Base-by-base conservation (phyloP, 2,797 vertebrate species). In the Malurus splendens region DNA sequence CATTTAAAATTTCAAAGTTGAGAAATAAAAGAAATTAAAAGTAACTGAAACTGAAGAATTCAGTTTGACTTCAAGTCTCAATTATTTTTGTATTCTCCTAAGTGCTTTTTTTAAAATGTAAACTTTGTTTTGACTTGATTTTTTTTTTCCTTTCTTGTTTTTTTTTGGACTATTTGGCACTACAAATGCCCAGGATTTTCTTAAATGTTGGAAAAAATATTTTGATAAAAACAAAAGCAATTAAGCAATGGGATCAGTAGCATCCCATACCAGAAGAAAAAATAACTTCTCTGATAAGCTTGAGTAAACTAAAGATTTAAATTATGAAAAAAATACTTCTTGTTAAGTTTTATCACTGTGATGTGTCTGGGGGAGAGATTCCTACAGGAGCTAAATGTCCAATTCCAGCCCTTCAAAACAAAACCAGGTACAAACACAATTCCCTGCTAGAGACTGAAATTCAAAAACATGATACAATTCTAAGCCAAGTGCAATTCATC, bases 381-480 rank as follows among this genome's bases (percentile, higher is more conserved):
- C 15, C 7, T 50, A 30, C 10, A 71, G 7, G 18, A 56, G n/a
- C 18, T 41, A 65, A 50, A 61, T 9, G 30, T 19, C 8, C 10
- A 48, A 44, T 33, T 54, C 68, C 38, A 65, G 14, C 16, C 16
- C 41, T 30, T 89, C 60, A 45, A 72, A 67, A 39, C 27, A 38
- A 89, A 57, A 64, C 5, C 18, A 59, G 30, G 22, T 17, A 10
- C 2, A 74, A 56, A 62, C 32, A 30, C 0, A 0, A 48, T 30
- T 52, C 33, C 4, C 20, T 0, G 0, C 52, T 18, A 33, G 2
- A 47, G 14, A 16, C 3, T 32, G 25, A 54, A 48, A 25, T 70
- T 57, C 24, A 73, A 55, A 61, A 39, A 3, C 4, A 3, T 15
- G 14, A 52, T 10, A 24, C 10, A 79, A 38, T 56, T 45, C 19